Conservation (phyloP, 1,140 invertebrate species). For the Tenebrio molitor region DNA sequence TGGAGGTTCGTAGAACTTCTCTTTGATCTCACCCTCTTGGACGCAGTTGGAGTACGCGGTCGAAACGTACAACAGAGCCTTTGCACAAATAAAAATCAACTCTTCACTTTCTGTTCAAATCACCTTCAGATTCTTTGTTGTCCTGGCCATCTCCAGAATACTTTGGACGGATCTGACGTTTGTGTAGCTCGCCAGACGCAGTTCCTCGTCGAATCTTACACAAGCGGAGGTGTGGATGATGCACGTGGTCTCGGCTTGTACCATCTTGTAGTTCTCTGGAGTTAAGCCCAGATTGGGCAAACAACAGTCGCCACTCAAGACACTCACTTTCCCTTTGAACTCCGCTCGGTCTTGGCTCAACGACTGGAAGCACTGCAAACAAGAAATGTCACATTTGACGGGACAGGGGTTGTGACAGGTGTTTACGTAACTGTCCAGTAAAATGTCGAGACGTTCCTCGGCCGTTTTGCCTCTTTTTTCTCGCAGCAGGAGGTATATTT, state of each 20-base stretch:
- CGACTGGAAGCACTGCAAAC: too few relatives aligned
- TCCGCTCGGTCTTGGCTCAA: too few relatives aligned
- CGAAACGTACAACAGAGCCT: constrained; percentile 65
- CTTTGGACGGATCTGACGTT: constrained; percentile 77
- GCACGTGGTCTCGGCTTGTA: constrained; percentile 70
- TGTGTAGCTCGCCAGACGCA: constrained; percentile 74
- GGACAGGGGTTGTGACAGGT: too few relatives aligned
- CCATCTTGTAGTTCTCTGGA: constrained; percentile 69
- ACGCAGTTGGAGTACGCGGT: constrained; percentile 76
- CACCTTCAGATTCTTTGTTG: constrained; percentile 73
- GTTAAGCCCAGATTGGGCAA: constrained; percentile 73
- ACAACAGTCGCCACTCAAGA: constrained; percentile 71
- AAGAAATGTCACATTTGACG: too few relatives aligned
- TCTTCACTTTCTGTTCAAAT: constrained; percentile 61
- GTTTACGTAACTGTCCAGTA: too few relatives aligned
- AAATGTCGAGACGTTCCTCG: constrained; percentile 68
- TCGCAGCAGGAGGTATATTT: constrained; percentile 83
- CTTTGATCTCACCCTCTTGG: constrained; percentile 52
- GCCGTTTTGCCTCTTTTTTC: constrained; percentile 81
- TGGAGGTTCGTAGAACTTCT: constrained; percentile 64
- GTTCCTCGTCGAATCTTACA: constrained; percentile 77
- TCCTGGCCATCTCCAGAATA: constrained; percentile 73
- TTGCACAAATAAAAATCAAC: constrained; percentile 23
- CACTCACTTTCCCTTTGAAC: too few relatives aligned
- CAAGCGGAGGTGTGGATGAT: constrained; percentile 75